Evolutionary conservation across 1,140 invertebrate species (phyloP).

Genomic region (Apis laboriosa): DNA sequence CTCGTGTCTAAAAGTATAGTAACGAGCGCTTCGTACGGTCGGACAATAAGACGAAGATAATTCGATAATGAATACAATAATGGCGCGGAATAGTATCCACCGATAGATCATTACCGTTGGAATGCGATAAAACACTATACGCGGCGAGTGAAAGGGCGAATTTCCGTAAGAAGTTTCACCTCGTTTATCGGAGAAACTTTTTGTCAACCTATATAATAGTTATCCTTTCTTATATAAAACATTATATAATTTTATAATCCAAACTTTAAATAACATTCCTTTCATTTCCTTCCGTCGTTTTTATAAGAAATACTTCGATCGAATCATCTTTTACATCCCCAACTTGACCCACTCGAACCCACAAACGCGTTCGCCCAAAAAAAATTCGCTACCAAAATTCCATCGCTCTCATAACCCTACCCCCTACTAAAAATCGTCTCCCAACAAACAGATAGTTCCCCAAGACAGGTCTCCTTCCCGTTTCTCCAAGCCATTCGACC

Average conservation of each 20-base stretch:
- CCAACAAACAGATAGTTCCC: no score
- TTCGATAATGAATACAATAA: constrained; percentile 20
- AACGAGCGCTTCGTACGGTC: not conserved
- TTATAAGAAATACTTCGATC: no score
- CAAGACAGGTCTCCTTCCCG: no score
- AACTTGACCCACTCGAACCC: no score
- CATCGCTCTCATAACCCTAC: no score
- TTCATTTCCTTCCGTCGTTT: not conserved
- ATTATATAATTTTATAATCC: not conserved
- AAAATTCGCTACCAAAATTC: no score
- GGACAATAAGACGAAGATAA: not conserved
- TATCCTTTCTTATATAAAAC: not conserved
- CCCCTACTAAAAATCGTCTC: no score
- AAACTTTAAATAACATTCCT: not conserved
- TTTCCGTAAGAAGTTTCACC: constrained; percentile 17
- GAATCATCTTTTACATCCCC: not conserved
- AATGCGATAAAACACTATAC: constrained; percentile 6
- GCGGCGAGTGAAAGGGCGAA: constrained; percentile 19
- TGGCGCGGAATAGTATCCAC: not conserved
- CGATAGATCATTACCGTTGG: constrained; percentile 20
- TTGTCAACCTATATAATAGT: constrained; percentile 4
- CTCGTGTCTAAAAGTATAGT: no score
- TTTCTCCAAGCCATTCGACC: no score
- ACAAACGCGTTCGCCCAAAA: no score
- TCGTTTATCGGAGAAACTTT: constrained; percentile 3